phyloP scores from a whole-genome alignment of 2,888 invertebrate species.

The Crossocerus cetratus region DNA sequence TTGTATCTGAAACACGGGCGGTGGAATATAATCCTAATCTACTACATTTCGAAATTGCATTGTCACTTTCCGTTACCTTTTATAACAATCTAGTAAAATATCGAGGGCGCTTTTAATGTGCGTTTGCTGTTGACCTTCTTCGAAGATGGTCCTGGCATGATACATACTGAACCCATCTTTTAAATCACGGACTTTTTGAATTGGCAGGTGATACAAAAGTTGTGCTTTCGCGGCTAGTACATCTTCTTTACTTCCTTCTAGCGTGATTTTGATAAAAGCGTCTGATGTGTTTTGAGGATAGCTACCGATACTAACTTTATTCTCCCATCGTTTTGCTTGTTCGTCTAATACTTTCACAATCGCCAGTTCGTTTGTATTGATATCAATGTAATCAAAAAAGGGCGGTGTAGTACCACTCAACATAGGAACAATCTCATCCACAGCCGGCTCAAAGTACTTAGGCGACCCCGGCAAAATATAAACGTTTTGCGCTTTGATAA shows the following conservation, averaged over 20 bases:
- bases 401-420: slow-evolving; percentile 40
- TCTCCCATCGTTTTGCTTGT: slow-evolving; percentile 56
- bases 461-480: slow-evolving; percentile 83
- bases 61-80: slow-evolving; percentile 52
- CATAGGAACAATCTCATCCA: slow-evolving; percentile 55
- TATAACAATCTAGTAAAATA: slow-evolving; percentile 69
- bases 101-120: slow-evolving; percentile 64
- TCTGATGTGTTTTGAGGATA: slow-evolving; percentile 59
- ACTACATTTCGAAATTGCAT: neutral
- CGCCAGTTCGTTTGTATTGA: slow-evolving; percentile 60
- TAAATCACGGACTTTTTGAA: slow-evolving; percentile 38
- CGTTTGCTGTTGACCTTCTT: slow-evolving; percentile 46
- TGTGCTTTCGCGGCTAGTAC: slow-evolving; percentile 54
- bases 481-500: slow-evolving; percentile 78
- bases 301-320: slow-evolving; percentile 63
- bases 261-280: slow-evolving; percentile 57
- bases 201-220: slow-evolving; percentile 48
- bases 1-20: slow-evolving; percentile 80
- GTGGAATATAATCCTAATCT: neutral
- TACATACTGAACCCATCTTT: slow-evolving; percentile 55
- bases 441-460: slow-evolving; percentile 70
- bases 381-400: slow-evolving; percentile 55
- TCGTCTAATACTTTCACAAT: slow-evolving; percentile 59
- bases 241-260: slow-evolving; percentile 58
- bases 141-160: slow-evolving; percentile 59